Conservation (phyloP, 2,797 vertebrate genomes). For the Oreochromis mossambicus region DNA sequence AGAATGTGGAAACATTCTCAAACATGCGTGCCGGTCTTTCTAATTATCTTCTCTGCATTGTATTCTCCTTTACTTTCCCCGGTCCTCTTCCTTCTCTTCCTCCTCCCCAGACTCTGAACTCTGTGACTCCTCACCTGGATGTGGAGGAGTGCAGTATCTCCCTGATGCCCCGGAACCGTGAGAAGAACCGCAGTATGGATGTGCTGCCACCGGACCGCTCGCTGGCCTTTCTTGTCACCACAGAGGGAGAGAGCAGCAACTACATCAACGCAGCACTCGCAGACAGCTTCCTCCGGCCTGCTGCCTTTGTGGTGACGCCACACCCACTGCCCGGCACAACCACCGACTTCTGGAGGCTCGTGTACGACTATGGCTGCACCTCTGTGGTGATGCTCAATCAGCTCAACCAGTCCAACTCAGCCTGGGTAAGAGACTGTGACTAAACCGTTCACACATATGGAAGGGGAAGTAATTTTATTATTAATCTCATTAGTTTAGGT, state of each 20-base stretch:
- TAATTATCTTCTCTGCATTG: neutral
- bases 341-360: constrained; percentile 92
- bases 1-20: neutral
- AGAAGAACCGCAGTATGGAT: constrained; percentile 96
- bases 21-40: neutral
- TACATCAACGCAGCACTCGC: constrained; percentile 93
- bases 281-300: constrained; percentile 89
- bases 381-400: constrained; percentile 98
- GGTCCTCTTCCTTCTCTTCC: neutral
- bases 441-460: neutral
- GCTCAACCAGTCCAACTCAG: constrained; percentile 95
- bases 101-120: constrained; percentile 87
- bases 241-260: constrained; percentile 87
- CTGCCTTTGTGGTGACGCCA: constrained; percentile 91
- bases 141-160: constrained; percentile 95
- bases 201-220: constrained; percentile 91
- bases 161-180: constrained; percentile 89
- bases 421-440: constrained; percentile 83
- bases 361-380: constrained; percentile 94
- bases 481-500: neutral
- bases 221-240: constrained; percentile 88
- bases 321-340: constrained; percentile 91
- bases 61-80: neutral
- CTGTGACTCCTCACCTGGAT: constrained; percentile 89
- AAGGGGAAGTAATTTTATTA: neutral